Percentiles rank a stretch among this genome's conserved stretches.
These are phyloP conservation scores for Amaurobius ferox DNA, from an alignment of 2,888 invertebrate genomes.

Conservation along the genomic window DNA sequence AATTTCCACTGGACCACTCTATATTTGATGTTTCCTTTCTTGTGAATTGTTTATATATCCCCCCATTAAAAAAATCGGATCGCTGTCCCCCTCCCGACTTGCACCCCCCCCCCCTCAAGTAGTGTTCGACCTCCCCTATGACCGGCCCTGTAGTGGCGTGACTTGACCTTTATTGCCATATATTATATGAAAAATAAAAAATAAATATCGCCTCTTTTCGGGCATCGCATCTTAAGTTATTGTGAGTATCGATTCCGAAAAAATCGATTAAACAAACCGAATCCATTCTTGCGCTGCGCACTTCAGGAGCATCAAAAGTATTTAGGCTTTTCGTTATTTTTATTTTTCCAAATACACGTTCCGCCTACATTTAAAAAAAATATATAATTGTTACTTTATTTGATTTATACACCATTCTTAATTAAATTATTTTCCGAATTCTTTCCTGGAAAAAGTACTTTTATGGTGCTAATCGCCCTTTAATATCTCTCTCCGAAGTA, in stretches of 20 bases:
- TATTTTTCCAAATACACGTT: not conserved
- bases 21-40: too few species aligned
- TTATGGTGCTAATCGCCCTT: constrained; percentile 16
- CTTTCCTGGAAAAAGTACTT: not conserved
- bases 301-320: not conserved
- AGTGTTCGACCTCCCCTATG: too few species aligned
- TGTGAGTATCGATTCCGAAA: not conserved
- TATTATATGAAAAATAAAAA: too few species aligned
- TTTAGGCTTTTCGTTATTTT: not conserved
- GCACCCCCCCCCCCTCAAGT: too few species aligned
- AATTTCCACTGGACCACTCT: too few species aligned
- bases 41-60: too few species aligned
- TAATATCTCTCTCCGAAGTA: not conserved
- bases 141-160: too few species aligned
- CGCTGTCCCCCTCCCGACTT: too few species aligned
- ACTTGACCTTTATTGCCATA: too few species aligned
- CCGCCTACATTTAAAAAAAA: not conserved
- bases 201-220: not conserved
- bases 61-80: too few species aligned
- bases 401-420: constrained; percentile 16
- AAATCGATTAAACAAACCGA: not conserved
- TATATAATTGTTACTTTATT: constrained; percentile 8
- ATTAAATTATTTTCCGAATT: constrained; percentile 18
- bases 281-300: not conserved
- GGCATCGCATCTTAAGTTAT: not conserved